Evolutionary conservation across 2,888 invertebrate species (phyloP).

Genomic region (Thyatira batis): DNA sequence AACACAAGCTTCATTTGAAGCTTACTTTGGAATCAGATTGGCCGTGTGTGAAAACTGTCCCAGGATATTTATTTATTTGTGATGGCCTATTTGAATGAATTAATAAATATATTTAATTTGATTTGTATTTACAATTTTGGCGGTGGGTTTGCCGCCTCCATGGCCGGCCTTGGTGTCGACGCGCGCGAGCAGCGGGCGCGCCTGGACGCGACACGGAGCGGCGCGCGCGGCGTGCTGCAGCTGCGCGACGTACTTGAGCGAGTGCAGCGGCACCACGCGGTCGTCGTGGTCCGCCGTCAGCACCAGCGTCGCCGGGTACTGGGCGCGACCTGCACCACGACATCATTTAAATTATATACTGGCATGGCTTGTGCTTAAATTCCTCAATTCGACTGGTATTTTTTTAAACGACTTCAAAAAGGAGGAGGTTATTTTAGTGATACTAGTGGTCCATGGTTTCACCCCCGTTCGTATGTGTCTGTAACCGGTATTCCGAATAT

Average conservation of each 20-base stretch:
- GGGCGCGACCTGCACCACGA: constrained; percentile 55
- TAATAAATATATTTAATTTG: no score
- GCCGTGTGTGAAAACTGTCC: no score
- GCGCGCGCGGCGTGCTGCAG: constrained; percentile 88
- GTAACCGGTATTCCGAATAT: no score
- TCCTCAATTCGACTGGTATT: no score
- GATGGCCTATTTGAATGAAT: no score
- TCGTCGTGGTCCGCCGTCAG: constrained; percentile 99
- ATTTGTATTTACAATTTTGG: constrained; percentile 93
- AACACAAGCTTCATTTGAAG: no score
- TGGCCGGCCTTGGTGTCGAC: constrained; percentile 98
- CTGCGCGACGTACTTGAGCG: constrained; percentile 96
- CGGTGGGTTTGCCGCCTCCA: constrained; percentile 97
- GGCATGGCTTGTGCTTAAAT: neutral
- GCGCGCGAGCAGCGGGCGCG: constrained; percentile 92
- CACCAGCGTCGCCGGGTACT: constrained; percentile 96
- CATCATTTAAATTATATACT: neutral
- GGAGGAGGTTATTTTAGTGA: no score
- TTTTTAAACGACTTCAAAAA: no score
- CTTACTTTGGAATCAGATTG: no score
- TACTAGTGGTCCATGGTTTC: no score
- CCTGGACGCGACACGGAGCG: constrained; percentile 86
- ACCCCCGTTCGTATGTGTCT: no score
- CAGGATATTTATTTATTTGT: no score
- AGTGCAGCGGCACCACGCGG: constrained; percentile 98